These are phyloP conservation scores for Macaria liturata DNA, from an alignment of 2,888 invertebrate genomes.

Conservation along the genomic window DNA sequence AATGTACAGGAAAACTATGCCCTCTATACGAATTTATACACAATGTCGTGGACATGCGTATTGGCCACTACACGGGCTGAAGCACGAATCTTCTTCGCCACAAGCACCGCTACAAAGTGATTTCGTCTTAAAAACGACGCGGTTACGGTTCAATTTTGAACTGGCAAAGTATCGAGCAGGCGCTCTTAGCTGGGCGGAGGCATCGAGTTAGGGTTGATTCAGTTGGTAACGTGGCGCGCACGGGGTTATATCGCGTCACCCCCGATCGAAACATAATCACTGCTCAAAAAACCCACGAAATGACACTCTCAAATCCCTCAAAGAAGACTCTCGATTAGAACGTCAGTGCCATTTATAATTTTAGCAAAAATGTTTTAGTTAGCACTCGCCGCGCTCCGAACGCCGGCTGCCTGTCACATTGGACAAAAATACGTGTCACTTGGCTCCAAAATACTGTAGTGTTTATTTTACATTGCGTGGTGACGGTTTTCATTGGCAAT, in stretches of 20 bases:
- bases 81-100: constrained; percentile 76
- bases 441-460: constrained; percentile 48
- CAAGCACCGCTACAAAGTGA: constrained; percentile 44
- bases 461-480: constrained; percentile 39
- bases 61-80: constrained; percentile 76
- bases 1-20: constrained; percentile 79
- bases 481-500: constrained; percentile 31
- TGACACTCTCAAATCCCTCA: constrained; percentile 61
- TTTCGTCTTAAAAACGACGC: constrained; percentile 44
- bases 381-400: constrained; percentile 33
- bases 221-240: constrained; percentile 76
- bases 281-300: constrained; percentile 70
- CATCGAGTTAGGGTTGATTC: constrained; percentile 78
- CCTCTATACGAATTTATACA: constrained; percentile 74
- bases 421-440: constrained; percentile 65
- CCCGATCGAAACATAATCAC: constrained; percentile 66
- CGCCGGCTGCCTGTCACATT: constrained; percentile 61
- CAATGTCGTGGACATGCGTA: constrained; percentile 81
- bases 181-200: constrained; percentile 82
- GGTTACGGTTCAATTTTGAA: constrained; percentile 46
- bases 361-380: constrained; percentile 26
- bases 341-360: constrained; percentile 47
- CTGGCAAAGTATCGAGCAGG: constrained; percentile 62
- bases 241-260: constrained; percentile 67
- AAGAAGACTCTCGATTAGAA: constrained; percentile 51